These are phyloP conservation scores for Drosophila bifasciata DNA, from an alignment of 1,140 invertebrate species.

Conservation along the genomic window DNA sequence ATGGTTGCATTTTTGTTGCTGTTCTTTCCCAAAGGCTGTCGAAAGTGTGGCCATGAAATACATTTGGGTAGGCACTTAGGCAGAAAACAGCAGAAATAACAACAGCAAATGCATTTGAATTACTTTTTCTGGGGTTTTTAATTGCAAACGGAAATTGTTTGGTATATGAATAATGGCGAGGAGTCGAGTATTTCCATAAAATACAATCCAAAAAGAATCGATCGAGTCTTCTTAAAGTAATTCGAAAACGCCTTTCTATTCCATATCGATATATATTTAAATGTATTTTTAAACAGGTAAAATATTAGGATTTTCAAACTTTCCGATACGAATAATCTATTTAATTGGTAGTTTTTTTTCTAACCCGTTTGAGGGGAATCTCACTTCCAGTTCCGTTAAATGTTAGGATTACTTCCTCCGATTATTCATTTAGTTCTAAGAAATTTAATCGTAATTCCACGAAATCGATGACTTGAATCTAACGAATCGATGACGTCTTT, in stretches of 20 bases:
- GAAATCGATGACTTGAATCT: conserved; percentile 27
- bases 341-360: no score
- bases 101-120: conserved; percentile 12
- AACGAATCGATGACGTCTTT: conserved; percentile 37
- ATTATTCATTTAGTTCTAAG: conserved; percentile 31
- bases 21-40: conserved; percentile 16
- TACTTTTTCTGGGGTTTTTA: conserved; percentile 1
- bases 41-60: conserved; percentile 40
- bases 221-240: no score
- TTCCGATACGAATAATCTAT: no score
- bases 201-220: no score
- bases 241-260: no score
- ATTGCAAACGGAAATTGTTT: conserved; percentile 32
- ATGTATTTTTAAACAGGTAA: no score
- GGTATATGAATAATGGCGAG: conserved; percentile 19
- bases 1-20: conserved; percentile 39
- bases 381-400: neutral
- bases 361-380: no score
- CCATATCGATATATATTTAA: no score
- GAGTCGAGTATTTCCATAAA: no score
- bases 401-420: conserved; percentile 4
- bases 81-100: neutral
- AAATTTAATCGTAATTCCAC: conserved; percentile 21
- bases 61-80: conserved; percentile 7
- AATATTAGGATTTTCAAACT: no score